phyloP scores from a whole-genome alignment of 2,888 invertebrate genomes.

The Diaperis boleti region DNA sequence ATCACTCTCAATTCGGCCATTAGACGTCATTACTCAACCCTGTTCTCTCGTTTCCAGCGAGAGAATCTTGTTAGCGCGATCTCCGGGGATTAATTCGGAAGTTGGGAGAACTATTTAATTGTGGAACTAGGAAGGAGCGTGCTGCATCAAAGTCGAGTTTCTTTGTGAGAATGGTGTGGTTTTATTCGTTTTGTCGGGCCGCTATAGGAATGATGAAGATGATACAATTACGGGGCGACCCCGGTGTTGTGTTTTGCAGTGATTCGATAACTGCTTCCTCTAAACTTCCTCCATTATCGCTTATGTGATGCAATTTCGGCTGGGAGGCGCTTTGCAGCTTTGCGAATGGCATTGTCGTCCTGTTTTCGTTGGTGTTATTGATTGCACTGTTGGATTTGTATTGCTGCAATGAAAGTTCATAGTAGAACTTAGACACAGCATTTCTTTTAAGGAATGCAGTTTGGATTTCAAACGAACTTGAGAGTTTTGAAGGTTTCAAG shows the following conservation, averaged over 20 bases:
- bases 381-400: too few relatives aligned
- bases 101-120: constrained; percentile 39
- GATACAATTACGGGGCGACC: constrained; percentile 5
- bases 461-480: too few relatives aligned
- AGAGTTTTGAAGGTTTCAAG: too few relatives aligned
- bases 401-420: too few relatives aligned
- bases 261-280: constrained; percentile 18
- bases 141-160: constrained; percentile 21
- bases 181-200: constrained; percentile 3
- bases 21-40: constrained; percentile 1
- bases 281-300: constrained; percentile 15
- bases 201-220: constrained; percentile 3
- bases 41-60: constrained; percentile 18
- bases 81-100: constrained; percentile 34
- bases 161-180: constrained; percentile 13
- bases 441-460: too few relatives aligned
- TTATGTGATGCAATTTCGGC: constrained; percentile 4
- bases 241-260: constrained; percentile 14
- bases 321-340: neutral
- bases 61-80: constrained; percentile 34
- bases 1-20: too few relatives aligned
- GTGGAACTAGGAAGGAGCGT: constrained; percentile 38
- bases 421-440: too few relatives aligned
- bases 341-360: too few relatives aligned
- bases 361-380: too few relatives aligned